Evolutionary conservation across 2,888 invertebrate genomes (phyloP), one percentile per base, ranked within the genome.

Genomic region (Cerastis rubricosa): DNA sequence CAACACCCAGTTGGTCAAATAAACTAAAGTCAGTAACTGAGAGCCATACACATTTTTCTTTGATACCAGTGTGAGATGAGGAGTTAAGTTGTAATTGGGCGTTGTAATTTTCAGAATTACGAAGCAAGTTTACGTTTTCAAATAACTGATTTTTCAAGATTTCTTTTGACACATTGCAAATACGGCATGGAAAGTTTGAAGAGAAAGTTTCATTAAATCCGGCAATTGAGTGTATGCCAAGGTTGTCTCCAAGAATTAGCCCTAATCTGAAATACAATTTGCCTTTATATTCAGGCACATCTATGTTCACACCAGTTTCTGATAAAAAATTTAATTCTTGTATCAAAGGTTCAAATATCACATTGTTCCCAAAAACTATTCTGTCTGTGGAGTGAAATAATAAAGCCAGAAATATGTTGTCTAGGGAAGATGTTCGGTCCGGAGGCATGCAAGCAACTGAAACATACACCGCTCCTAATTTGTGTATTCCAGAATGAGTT

Each of bases 81-180:
- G 57, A 57, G 57, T 57, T 57, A 57, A 57, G 57, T 57, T 22
- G 57, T n/a, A 57, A 57, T 45, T 45, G 45, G 45, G 45, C 45
- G 45, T 45, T 45, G 45, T 45, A 45, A 45, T 45, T 45, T 45
- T 45, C 45, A 45, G 45, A 45, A 45, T 45, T 45, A 45, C 45
- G 45, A 45, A 45, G 45, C 45, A 12, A 45, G 9, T 45, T 45
- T 45, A 45, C 45, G 45, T 45, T 45, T 45, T 45, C 45, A 45
- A 45, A 45, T 45, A 45, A 45, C 45, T 45, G 45, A 45, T 45
- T 11, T 45, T 45, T 45, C 57, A 47, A 35, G 17, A 59, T 45
- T 65, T 74, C 71, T 80, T 84, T 85, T 17, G 70, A 51, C 35
- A 69, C 71, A 71, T 54, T 76, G 59, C 88, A 88, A 74, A 87